Conservation (phyloP, 2,888 invertebrate genomes). For the Drosophila heteroneura region DNA sequence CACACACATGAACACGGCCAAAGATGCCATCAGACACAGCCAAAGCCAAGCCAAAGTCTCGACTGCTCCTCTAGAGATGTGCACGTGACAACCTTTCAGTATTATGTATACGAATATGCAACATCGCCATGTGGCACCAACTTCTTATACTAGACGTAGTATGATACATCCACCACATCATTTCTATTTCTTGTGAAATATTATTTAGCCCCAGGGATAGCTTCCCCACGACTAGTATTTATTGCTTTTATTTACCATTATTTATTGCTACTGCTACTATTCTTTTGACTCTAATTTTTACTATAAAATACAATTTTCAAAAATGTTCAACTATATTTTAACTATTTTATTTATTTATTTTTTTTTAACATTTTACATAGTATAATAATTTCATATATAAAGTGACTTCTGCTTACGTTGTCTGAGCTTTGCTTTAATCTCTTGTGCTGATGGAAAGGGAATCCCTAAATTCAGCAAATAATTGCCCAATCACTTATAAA, state of each 20-base stretch:
- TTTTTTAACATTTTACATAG: neutral
- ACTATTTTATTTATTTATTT: neutral
- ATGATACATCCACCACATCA: neutral
- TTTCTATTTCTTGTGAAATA: neutral
- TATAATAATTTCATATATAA: neutral
- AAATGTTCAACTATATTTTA: neutral
- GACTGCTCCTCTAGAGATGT: slow-evolving; percentile 32
- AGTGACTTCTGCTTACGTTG: neutral
- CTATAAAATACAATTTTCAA: neutral
- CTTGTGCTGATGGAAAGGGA: neutral
- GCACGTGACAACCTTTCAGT: neutral
- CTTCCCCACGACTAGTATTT: neutral
- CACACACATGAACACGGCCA: slow-evolving; percentile 30
- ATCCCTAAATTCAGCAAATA: neutral
- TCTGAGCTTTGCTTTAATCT: neutral
- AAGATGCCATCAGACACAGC: slow-evolving; percentile 42
- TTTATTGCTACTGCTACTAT: neutral
- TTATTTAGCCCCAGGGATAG: neutral
- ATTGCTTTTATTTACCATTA: neutral
- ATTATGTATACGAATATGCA: neutral
- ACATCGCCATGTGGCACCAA: neutral
- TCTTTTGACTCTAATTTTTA: neutral
- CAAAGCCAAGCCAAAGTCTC: slow-evolving; percentile 5
- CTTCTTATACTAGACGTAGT: neutral
- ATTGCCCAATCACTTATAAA: neutral